Conservation (phyloP, 2,113 vertebrate genomes). For the Prunella himalayana region DNA sequence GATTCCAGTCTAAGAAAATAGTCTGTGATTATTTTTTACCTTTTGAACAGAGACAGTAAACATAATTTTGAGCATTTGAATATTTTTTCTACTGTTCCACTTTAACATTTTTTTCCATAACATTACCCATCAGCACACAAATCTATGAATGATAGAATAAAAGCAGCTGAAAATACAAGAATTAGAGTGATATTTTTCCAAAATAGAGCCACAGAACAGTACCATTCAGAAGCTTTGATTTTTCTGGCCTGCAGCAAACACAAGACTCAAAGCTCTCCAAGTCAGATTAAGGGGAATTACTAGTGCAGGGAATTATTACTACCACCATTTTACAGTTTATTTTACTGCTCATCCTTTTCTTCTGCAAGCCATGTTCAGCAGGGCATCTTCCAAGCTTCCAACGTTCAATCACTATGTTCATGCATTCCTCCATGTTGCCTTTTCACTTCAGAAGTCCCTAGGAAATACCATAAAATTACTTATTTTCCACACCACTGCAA, state of each 20-base stretch:
- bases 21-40: background rate
- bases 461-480: background rate
- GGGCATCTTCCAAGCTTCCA: background rate
- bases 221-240: background rate
- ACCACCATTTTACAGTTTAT: fast-evolving
- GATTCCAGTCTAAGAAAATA: background rate
- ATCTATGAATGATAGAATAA: background rate
- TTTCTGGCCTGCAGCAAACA: background rate
- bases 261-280: background rate
- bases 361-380: background rate
- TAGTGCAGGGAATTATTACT: no score
- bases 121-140: background rate
- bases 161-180: background rate
- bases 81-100: background rate
- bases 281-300: background rate
- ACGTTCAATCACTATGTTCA: background rate
- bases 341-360: background rate
- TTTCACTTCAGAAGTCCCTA: background rate
- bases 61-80: background rate
- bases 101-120: background rate
- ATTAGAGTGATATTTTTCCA: background rate
- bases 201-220: background rate
- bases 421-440: background rate
- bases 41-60: background rate
- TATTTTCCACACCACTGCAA: background rate